Base-by-base conservation (phyloP, 2,888 invertebrate genomes). In the Heliconius sara region DNA sequence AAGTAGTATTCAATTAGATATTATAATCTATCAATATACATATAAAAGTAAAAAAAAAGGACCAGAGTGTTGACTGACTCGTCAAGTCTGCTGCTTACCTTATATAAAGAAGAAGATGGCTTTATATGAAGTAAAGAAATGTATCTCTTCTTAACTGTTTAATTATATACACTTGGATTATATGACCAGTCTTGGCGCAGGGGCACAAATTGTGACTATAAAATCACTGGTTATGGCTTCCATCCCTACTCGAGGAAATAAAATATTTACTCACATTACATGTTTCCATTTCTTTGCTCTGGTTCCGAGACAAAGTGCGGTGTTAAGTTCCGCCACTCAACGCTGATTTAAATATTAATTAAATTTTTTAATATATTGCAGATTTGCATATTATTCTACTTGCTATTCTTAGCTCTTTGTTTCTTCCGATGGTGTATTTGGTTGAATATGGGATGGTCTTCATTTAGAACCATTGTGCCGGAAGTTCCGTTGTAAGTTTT, bases 381-480 rank as follows among this genome's bases (percentile, higher is more conserved):
- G 91, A 60, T 88, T 1, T 79, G 89, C 12, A 13, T 87, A 4
- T n/a, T 90, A 1, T 89, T 88, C 66, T 22, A 84, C 6, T 0
- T 86, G 5, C 3, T 87, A 0, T 82, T 81, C 10, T 77, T 90
- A 13, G 0, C 81, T 0, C 3, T 82, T 12, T 86, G 89, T 22
- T 85, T 89, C 27, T 83, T 84, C 5, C 90, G 92, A 5, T 90
- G 89, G 89, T 87, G 83, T 72, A 79, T 72, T 4, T 89, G 86
- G 85, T 72, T 85, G 0, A 60, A 83, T 9, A 84, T 81, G 63
- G 90, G 91, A n/a, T 91, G 91, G 91, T 83, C 87, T 5, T 66
- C 76, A 2, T 83, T 80, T 73, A 71, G 74, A 43, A 81, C 82
- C 2, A 79, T 68, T 84, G 80, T 81, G 80, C 81, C 78, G 19